Evolutionary conservation across 2,797 vertebrate genomes (phyloP), one percentile per base, ranked within the genome.

Genomic region (Oophaga sylvatica): DNA sequence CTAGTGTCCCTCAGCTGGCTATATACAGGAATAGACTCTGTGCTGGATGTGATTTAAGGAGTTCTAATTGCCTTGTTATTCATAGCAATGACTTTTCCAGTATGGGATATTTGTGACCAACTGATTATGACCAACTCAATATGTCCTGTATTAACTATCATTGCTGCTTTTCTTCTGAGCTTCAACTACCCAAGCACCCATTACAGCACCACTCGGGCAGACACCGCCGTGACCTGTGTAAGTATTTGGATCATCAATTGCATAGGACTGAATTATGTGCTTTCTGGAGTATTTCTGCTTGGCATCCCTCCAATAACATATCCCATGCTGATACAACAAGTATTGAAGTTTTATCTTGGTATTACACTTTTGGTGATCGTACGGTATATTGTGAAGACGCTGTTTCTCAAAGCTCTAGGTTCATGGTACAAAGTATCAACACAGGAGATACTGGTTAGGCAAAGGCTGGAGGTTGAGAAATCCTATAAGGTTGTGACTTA

Each of bases 401-500:
- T 91, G 31, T 96, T 94, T 0, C 94, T 98, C 12, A 87, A 90
- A 2, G 6, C 92, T 19, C 83, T 99, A 22, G 95, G 95, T 29
- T 94, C 90, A 0, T 93, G 93, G 92, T 96, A 97, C 92, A 87
- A 89, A 7, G 95, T 97, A 63, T 91, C 94, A 17, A 17, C 90
- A 0, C 29, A 68, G 0, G 95, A 97, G 84, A 22, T 56, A 76
- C 84, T 91, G 1, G 97, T 97, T 80, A 94, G 93, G 76, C 94
- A 91, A 31, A 94, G 95, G 77, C 95, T 94, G 87, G 97, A 98
- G 90, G 98, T 99, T 0, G 98, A 99, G 90, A 98, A 99, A 86
- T 97, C 98, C 0, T 97, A 95, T 13, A 99, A 98, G 91, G 98
- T 97, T 78, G 90, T 93, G 81, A 99, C 98, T 0, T 99, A 99